Evolutionary conservation across 2,888 invertebrate species (phyloP), one percentile per base, ranked within the genome.

Genomic region (Drosophila conformis): DNA sequence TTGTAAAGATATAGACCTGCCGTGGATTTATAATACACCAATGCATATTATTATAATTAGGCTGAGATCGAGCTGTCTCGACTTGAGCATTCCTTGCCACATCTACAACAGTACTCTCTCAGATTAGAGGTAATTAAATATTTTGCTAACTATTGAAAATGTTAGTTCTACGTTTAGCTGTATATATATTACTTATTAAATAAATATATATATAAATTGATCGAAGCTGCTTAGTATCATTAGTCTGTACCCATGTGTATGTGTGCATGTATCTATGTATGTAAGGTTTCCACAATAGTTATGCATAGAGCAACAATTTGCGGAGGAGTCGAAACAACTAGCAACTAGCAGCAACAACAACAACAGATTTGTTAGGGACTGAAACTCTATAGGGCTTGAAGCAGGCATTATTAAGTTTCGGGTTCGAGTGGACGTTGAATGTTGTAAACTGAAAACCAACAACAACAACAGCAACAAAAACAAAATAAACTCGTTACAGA

Each of bases 401-500:
- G 49, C 59, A 36, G 29, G 21, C 56, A n/a, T 29, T 40, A 40
- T 27, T 56, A n/a, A 40, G 57, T 40, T 40, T 29, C 21, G 29
- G 57, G 40, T 40, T 38, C n/a, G 29, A 15, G 40, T 69, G 69
- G 49, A 58, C 36, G 48, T 52, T 38, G 59, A 76, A 38, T 57
- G 77, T 67, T 63, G 66, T 63, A 61, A 67, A 66, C 35, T 31
- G 51, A 31, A 54, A 53, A 5, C 5, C 10, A 29, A 40, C n/a
- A 35, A 31, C 31, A 31, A 36, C 25, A 27, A 27, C 27, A 27
- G 27, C 11, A 35, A 36, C 31, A 51, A 38, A 15, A 51, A n/a
- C 51, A 31, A 38, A 59, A 68, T 68, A 80, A 81, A 82, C 73
- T 82, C 46, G 86, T 85, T 82, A 72, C 78, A 61, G 62, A 33